Base-by-base conservation (phyloP, 2,888 invertebrate species). In the Sinotaia quadrata region DNA sequence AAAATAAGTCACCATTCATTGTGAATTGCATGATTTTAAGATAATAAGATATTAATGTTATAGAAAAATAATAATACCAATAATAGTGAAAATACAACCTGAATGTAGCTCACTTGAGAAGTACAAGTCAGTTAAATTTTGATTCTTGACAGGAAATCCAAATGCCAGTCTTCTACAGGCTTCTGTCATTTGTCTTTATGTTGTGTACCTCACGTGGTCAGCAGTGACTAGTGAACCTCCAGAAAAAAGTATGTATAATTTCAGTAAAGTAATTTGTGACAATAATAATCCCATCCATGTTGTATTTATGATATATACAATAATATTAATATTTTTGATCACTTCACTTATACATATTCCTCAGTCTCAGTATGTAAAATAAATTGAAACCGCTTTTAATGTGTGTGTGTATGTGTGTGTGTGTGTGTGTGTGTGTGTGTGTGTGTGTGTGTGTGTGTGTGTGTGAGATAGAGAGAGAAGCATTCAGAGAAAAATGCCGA, bases 161-260 rank as follows among this genome's bases (percentile, higher is more conserved):
- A 85, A 88, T 79, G 82, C 87, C 27, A 87, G 88, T 8, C 68
- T 89, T 3, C 82, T 89, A 4, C 89, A 89, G 72, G 86, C 89
- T 0, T 82, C 88, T n/a, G 81, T 89, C 5, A 87, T 89, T 63
- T 85, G 87, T 52, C 74, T 86, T 4, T 89, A 89, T 77, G 88
- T 89, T 2, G 83, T 87, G 49, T 89, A 89, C 75, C 81, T 89
- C 34, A 89, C 89, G 0, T 89, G 89, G 89, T 87, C 88, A 33
- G 89, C 89, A 2, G 70, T 89, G 15, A 84, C 87, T n/a, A 89
- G 88, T 81, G 87, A 89, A 75, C 89, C 89, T 8, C 83, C 83
- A 33, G 83, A 82, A 65, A 79, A 82, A 67, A 78, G 83, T 83
- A 73, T 76, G 81, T 73, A 24, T 18, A n/a, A 18, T 47, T 29